Base-by-base conservation (phyloP, 2,113 vertebrate species). In the Halichoerus grypus region DNA sequence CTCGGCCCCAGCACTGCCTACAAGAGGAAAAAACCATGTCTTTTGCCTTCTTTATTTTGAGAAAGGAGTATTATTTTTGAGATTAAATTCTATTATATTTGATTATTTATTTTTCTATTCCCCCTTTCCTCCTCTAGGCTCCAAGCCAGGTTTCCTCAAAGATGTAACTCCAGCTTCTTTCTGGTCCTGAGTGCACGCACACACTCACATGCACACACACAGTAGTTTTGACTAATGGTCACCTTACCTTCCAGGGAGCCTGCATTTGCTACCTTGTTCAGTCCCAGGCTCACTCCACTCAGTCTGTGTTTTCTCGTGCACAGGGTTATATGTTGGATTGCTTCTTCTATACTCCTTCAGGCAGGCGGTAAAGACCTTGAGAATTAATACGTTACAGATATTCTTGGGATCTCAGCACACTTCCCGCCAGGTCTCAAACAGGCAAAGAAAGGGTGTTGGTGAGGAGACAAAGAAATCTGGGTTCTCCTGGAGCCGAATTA, bases 331-430 rank as follows among this genome's bases (percentile, higher is more conserved):
- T 97, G 93, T 84, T 98, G 94, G 91, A 69, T 61, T 72, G 91
- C 96, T 88, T 96, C 81, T 88, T 97, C 96, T 97, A 97, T 93
- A 93, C 91, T 97, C 95, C 95, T 92, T 96, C 63, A 81, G 95
- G 69, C 94, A 84, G 65, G 88, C 97, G 96, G 97, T 97, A 95
- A 96, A 97, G 83, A 91, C 97, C 93, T 96, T 93, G 95, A 49
- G 65, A 42, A 24, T 55, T 36, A 33, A 46, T 24, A 42, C 6
- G 1, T 39, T 53, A 57, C 26, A 91, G 53, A 33, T 93, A 95
- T 97, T 98, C 98, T 98, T 98, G 97, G 97, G 94, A 95, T 97
- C 97, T 97, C 93, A 97, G 84, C 96, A 85, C 88, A 53, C 96
- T 88, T 97, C 97, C 96, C 95, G 84, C 92, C 97, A 98, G 94